Conservation (phyloP, 92 coral and sea anemone genomes). For the Hydrozoanthus gracilis region DNA sequence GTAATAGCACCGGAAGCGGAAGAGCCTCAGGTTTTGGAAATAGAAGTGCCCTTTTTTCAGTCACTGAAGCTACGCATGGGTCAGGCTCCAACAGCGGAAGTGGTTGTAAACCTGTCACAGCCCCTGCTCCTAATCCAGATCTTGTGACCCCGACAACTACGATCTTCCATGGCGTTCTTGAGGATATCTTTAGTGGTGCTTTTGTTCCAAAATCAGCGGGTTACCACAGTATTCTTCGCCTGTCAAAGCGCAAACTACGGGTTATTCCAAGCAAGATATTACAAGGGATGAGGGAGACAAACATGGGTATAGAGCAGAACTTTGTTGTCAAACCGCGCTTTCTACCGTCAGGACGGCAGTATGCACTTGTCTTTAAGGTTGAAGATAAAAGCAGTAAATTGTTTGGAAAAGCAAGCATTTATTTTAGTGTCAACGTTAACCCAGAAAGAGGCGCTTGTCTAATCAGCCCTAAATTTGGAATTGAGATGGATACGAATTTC, state of each 20-base stretch:
- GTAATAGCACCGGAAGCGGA: background rate
- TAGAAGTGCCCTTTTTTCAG: background rate
- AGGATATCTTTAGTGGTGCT: too few species aligned
- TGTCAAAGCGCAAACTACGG: background rate
- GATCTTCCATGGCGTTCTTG: background rate
- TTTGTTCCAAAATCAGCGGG: too few species aligned
- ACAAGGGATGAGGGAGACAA: background rate
- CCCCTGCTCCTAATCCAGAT: background rate
- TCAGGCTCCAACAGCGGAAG: background rate
- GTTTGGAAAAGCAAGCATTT: conserved; percentile 61
- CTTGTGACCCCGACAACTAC: background rate
- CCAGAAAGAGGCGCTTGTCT: conserved; percentile 55
- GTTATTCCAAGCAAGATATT: background rate
- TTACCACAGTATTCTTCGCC: background rate
- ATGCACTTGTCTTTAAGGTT: conserved; percentile 45
- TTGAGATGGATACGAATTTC: conserved; percentile 66
- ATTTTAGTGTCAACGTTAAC: conserved; percentile 54
- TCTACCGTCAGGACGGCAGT: background rate
- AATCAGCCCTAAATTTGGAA: conserved; percentile 57
- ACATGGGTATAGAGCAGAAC: background rate
- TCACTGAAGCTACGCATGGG: conserved; percentile 4
- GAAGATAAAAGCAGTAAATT: conserved; percentile 6
- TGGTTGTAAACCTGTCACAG: conserved; percentile 19
- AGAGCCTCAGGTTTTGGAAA: background rate
- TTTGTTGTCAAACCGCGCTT: conserved; percentile 10